These are phyloP conservation scores for Nyctereutes procyonoides DNA, from an alignment of 2,113 vertebrate genomes.

Conservation along the genomic window DNA sequence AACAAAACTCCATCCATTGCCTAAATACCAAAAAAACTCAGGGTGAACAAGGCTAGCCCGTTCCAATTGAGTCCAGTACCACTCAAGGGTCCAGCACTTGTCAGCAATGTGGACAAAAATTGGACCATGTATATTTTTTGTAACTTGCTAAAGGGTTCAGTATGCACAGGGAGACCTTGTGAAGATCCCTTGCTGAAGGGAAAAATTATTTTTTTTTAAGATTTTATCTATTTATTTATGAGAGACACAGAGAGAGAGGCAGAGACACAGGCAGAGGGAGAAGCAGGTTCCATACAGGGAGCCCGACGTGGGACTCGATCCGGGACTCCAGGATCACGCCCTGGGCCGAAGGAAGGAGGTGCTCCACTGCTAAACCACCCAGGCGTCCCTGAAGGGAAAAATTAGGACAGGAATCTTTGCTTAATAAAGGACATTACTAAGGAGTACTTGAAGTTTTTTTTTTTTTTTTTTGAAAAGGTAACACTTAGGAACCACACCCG, in stretches of 20 bases:
- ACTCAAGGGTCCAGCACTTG: background rate
- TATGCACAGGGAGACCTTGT: background rate
- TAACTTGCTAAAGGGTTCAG: background rate
- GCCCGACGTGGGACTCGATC: no score
- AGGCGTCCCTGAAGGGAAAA: background rate
- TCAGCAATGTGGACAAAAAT: background rate
- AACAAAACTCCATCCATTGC: background rate
- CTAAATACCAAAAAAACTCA: background rate
- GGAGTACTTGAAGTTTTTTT: background rate
- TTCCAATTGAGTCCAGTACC: background rate
- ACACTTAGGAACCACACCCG: background rate
- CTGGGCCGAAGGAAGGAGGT: no score
- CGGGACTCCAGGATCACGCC: no score
- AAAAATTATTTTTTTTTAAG: background rate
- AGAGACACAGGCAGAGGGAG: no score
- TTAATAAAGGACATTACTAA: constrained; percentile 47
- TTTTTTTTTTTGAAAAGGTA: background rate
- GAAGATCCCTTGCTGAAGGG: background rate
- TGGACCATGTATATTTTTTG: constrained; percentile 24
- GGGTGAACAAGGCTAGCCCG: background rate
- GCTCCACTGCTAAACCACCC: no score
- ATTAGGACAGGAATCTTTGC: constrained; percentile 1
- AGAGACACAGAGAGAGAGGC: no score
- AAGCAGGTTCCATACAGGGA: no score
- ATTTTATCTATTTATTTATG: no score